Base-by-base conservation (phyloP, 1,140 invertebrate species). In the Pantala flavescens region DNA sequence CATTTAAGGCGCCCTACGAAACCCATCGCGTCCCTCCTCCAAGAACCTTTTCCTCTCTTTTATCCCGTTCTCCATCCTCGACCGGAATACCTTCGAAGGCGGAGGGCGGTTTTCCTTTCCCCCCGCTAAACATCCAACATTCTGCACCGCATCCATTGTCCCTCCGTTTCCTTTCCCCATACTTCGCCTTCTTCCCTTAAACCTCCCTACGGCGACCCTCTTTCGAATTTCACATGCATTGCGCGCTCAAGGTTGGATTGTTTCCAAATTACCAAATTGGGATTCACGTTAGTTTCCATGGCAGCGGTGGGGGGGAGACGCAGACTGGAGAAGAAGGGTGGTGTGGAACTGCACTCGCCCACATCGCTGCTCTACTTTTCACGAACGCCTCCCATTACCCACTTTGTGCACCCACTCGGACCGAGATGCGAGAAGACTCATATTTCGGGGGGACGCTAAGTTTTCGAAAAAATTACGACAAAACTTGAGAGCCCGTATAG, bases 211-310 rank as follows among this genome's bases (percentile, higher is more conserved):
- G 12, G 49, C 49, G 12, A 63, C n/a, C 49, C 49, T 63, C 49
- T 63, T 21, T 63, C 49, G 49, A 63, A 63, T 63, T 63, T 63
- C 49, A 63, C 49, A 63, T 63, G 49, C 49, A 63, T 63, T 63
- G 49, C 49, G 49, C 49, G 49, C 49, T 63, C 49, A 63, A 16
- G 49, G 49, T 21, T 63, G 49, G 49, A 63, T 63, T 63, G 49
- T 63, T 63, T 63, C 49, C 49, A 63, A 63, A 63, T 63, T 63
- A 63, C 49, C 49, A 63, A 63, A 63, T 63, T 63, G 49, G 49
- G 12, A 63, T 63, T 63, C 49, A 63, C 49, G 49, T 63, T 63
- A 63, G 49, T 63, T 63, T 63, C 49, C 49, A 63, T 21, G 49
- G 49, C n/a, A 63, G 49, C 49, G 49, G 28, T 5, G 28, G 9